Evolutionary conservation across 1,140 invertebrate species (phyloP), one percentile per base, ranked within the genome.

Genomic region (Drosophila littoralis): DNA sequence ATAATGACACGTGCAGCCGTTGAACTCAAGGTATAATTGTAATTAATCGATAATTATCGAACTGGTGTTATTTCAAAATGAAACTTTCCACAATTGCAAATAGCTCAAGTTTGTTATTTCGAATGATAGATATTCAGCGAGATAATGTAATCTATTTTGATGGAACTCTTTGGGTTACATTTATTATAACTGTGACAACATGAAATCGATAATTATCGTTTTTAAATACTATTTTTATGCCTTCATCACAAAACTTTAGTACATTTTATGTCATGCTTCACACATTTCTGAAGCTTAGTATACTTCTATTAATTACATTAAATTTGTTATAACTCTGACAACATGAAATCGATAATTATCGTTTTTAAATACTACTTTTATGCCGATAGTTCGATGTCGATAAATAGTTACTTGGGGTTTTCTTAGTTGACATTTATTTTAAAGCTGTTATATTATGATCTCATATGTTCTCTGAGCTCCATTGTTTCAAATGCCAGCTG

Each of bases 401-500:
- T 0, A 5, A 28, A 28, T 28, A 28, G 22, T 28, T 28, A 6
- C 3, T 28, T 28, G 22, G 22, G 22, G 8, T 45, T 45, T 45
- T 15, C 13, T 15, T 7, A 43, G 6, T 7, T 13, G 40, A 1
- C 6, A 6, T 8, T 28, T 12, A 5, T 7, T 7, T 36, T 6
- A 36, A 36, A 13, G 28, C n/a, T 54, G 22, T 1, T 35, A 36
- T 52, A 52, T 35, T 36, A 52, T 52, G 50, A 8, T 52, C 28
- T 8, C 6, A 13, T n/a, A 35, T 52, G n/a, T 13, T 13, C 7
- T 36, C 12, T 33, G 42, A 45, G 1, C 13, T 52, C 40, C 10
- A 59, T 59, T 59, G 40, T 33, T 59, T 45, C n/a, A 6, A 12
- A 7, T 55, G 36, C 10, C 52, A 55, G 28, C 38, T 42, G 54